phyloP scores from a whole-genome alignment of 2,113 vertebrate species.

The Percina caprodes region DNA sequence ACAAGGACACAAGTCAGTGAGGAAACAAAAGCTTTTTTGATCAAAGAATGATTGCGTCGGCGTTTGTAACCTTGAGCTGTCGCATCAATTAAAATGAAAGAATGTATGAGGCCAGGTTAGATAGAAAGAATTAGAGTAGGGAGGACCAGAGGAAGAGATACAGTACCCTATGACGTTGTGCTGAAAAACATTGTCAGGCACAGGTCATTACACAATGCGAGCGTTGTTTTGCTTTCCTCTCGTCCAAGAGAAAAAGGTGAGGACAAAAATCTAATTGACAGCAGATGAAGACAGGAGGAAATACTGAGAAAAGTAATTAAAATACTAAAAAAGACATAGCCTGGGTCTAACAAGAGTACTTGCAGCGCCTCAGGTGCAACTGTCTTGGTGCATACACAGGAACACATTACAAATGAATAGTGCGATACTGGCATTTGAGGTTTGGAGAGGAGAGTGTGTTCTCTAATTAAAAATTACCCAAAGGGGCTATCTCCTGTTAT shows the following conservation, averaged over 20 bases:
- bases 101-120: slow-evolving; percentile 45
- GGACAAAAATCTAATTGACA: slow-evolving; percentile 18
- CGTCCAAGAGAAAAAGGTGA: not conserved
- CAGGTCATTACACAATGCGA: slow-evolving; percentile 46
- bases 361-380: slow-evolving; percentile 28
- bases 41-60: slow-evolving; percentile 10
- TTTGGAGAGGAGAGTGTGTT: slow-evolving; percentile 60
- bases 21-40: slow-evolving; percentile 42
- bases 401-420: slow-evolving; percentile 59
- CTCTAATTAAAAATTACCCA: slow-evolving; percentile 76
- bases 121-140: slow-evolving; percentile 22
- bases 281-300: slow-evolving; percentile 2
- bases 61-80: slow-evolving; percentile 59
- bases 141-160: not conserved
- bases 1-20: slow-evolving; percentile 4
- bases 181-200: slow-evolving; percentile 29
- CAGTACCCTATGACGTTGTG: not conserved
- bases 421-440: slow-evolving; percentile 48
- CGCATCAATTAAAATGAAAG: slow-evolving; percentile 42
- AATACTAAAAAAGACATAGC: slow-evolving; percentile 33
- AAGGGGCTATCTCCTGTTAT: slow-evolving; percentile 59
- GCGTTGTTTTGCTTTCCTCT: not conserved
- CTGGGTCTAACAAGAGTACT: slow-evolving; percentile 15
- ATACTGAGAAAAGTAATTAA: slow-evolving; percentile 40
- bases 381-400: slow-evolving; percentile 21